A percentile compares a stretch with the other conserved stretches of the same genome.
phyloP scores from a whole-genome alignment of 2,888 invertebrate genomes.

The Ormia ochracea region DNA sequence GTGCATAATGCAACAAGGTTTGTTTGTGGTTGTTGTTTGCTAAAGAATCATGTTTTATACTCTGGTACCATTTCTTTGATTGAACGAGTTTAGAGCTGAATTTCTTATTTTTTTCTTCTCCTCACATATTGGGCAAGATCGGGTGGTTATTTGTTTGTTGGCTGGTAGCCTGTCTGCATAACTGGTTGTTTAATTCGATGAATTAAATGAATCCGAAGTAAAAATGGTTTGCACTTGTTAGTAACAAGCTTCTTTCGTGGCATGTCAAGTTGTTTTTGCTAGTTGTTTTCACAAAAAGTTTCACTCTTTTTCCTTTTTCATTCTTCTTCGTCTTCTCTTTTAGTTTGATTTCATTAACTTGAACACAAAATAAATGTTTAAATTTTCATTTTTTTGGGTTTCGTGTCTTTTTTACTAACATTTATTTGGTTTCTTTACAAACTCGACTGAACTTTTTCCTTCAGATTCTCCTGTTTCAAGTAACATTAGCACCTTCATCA shows the following conservation, averaged over 20 bases:
- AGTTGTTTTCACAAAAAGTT: slow-evolving; percentile 45
- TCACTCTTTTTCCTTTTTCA: slow-evolving; percentile 17
- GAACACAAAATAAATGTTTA: slow-evolving; percentile 59
- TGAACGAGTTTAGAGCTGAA: slow-evolving; percentile 68
- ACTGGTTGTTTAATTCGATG: slow-evolving; percentile 37
- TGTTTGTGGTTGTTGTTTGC: slow-evolving; percentile 64
- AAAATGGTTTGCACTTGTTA: slow-evolving; percentile 54
- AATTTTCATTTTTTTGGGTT: slow-evolving; percentile 33
- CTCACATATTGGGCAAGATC: slow-evolving; percentile 12
- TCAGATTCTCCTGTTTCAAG: background rate
- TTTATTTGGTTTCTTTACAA: slow-evolving; percentile 10
- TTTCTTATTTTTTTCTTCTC: slow-evolving; percentile 66
- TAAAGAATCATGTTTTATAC: slow-evolving; percentile 8
- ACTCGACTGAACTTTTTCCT: background rate
- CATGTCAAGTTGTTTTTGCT: slow-evolving; percentile 52
- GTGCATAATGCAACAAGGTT: slow-evolving; percentile 64
- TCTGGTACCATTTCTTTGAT: slow-evolving; percentile 56
- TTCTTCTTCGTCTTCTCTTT: slow-evolving; percentile 32
- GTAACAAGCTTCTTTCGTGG: slow-evolving; percentile 57
- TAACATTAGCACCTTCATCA: too few species aligned
- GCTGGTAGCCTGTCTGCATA: slow-evolving; percentile 19
- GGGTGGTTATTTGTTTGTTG: slow-evolving; percentile 38
- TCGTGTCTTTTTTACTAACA: slow-evolving; percentile 18
- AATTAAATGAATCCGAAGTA: slow-evolving; percentile 30
- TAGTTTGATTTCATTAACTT: slow-evolving; percentile 55